Conservation (phyloP, 2,797 vertebrate genomes). For the Alouatta caraya region DNA sequence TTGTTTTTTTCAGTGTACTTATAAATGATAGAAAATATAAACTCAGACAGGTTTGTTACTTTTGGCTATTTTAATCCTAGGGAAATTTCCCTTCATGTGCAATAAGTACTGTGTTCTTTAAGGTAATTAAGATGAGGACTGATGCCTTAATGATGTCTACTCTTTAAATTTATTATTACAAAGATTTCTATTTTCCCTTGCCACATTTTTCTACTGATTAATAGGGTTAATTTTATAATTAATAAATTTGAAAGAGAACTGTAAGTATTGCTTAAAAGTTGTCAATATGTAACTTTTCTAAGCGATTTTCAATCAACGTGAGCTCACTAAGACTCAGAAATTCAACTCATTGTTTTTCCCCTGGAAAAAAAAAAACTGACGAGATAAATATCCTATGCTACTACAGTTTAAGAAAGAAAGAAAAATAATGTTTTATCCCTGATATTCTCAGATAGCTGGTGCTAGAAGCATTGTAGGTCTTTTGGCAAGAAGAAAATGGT, state of each 20-base stretch:
- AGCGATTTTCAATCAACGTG: neutral
- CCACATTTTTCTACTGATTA: neutral
- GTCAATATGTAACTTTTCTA: neutral
- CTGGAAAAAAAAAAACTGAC: neutral
- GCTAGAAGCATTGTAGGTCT: neutral
- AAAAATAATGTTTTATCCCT: neutral
- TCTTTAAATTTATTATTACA: neutral
- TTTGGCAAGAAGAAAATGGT: neutral
- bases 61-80: neutral
- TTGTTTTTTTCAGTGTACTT: neutral
- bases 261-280: neutral
- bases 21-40: neutral
- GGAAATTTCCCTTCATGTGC: neutral
- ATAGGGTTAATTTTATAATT: constrained; percentile 26
- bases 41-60: neutral
- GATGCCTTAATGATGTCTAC: neutral
- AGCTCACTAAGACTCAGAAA: neutral
- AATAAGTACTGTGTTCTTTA: neutral
- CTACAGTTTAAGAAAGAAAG: neutral
- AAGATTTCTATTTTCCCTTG: neutral
- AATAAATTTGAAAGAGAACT: neutral
- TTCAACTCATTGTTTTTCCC: neutral
- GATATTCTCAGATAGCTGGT: neutral
- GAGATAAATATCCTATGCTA: neutral
- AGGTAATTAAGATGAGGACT: neutral